phyloP scores from a whole-genome alignment of 2,888 invertebrate genomes.

The Trichopria drosophilae region DNA sequence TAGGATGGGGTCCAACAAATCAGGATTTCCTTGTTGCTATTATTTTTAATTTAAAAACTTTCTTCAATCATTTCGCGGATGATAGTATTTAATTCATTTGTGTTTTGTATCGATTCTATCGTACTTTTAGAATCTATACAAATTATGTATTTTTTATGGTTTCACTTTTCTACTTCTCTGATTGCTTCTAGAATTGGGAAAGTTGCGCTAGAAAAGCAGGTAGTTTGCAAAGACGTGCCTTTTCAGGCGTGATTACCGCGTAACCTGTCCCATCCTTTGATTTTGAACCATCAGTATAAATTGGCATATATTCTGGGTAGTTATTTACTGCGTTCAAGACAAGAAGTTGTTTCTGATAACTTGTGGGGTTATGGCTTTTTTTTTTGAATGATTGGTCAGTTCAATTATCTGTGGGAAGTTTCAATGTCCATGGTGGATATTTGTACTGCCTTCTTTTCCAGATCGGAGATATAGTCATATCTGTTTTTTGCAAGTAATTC shows the following conservation, averaged over 20 bases:
- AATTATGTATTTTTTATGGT: too few species aligned
- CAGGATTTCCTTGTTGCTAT: neutral
- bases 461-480: too few species aligned
- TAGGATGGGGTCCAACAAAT: neutral
- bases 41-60: neutral
- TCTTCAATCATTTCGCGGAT: neutral
- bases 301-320: neutral
- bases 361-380: too few species aligned
- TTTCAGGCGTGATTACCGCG: too few species aligned
- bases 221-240: too few species aligned
- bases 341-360: neutral
- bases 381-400: too few species aligned
- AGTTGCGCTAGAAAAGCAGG: neutral
- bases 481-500: neutral
- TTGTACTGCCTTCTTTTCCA: too few species aligned
- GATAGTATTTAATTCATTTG: neutral
- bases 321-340: neutral
- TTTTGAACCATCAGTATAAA: constrained; percentile 1
- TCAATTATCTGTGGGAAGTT: too few species aligned
- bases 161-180: too few species aligned
- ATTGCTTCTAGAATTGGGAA: too few species aligned
- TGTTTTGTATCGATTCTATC: neutral
- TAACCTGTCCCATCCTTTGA: neutral
- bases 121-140: too few species aligned
- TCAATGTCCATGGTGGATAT: neutral